Percentiles rank a stretch among this genome's conserved stretches.
phyloP scores from a whole-genome alignment of 1,140 invertebrate species.

The Olivierus martensii region DNA sequence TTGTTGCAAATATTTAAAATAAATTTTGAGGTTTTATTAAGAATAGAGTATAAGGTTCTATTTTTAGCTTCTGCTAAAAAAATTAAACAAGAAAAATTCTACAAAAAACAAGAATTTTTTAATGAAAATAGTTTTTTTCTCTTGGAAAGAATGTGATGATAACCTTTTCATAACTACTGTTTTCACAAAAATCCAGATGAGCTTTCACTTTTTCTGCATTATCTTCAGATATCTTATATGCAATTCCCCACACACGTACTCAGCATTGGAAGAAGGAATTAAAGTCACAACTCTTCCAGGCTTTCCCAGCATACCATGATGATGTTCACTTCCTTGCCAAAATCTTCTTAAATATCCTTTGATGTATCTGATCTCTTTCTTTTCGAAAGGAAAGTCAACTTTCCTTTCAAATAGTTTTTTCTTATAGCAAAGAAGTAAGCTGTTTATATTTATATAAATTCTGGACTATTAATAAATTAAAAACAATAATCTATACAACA shows the following conservation, averaged over 20 bases:
- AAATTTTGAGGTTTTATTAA: no score
- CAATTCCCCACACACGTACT: conserved; percentile 69
- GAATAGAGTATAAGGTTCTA: no score
- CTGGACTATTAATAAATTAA: no score
- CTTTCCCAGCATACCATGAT: conserved; percentile 67
- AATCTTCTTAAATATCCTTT: conserved; percentile 70
- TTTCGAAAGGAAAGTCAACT: conserved; percentile 69
- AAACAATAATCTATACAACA: no score
- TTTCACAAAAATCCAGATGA: conserved; percentile 78
- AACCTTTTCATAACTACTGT: conserved; percentile 65
- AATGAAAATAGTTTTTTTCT: no score
- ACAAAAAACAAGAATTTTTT: no score
- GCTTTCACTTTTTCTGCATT: conserved; percentile 53
- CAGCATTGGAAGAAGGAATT: conserved; percentile 29
- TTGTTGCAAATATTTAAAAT: no score
- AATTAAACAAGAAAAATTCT: no score
- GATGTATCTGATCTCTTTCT: conserved; percentile 60
- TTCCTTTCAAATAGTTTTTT: no score
- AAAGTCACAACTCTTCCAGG: conserved; percentile 83
- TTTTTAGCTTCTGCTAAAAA: no score
- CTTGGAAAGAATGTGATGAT: conserved; percentile 53
- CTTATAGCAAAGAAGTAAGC: no score
- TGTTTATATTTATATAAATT: no score
- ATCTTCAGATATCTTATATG: conserved; percentile 61
- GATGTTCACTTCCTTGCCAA: conserved; percentile 82